Evolutionary conservation across 2,797 vertebrate species (phyloP), one percentile per base, ranked within the genome.

Genomic region (Aeoliscus strigatus): DNA sequence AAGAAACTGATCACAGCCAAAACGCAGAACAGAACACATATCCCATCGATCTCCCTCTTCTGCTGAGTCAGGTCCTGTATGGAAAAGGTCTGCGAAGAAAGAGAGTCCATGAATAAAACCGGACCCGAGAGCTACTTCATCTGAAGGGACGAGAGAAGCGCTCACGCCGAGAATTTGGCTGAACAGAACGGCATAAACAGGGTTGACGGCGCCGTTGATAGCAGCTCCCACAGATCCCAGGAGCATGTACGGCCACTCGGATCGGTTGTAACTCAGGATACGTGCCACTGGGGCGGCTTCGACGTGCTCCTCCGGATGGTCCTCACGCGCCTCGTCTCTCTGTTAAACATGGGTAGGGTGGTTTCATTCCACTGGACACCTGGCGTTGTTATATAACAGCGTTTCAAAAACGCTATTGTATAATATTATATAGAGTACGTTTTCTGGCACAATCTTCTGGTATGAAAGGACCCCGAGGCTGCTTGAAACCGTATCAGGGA

Each of bases 171-270:
- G 65, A 51, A 92, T 86, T 40, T 91, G 84, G 53, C 90, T 92
- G 73, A 91, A 90, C 34, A 91, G 68, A 24, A 92, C 2, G 9
- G 89, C 82, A 12, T 90, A 92, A 31, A 90, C 61, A 8, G 90
- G 90, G 54, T 59, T 88, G 27, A 91, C 52, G 0, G 83, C 80
- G 27, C 90, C 90, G 2, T 91, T 92, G 34, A 89, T 9, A 1
- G 83, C 87, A 10, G 90, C 90, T 44, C 82, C 89, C 34, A 92
- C 18, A 3, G 88, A 88, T 2, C 90, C 90, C 34, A 89, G 6
- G 18, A 91, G 51, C 80, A 91, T 82, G 51, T 90, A 90, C 0
- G 86, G 89, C 90, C 90, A 92, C 43, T 92, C 90, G 0, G 86
- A 61, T 33, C 44, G 49, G 69, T 91, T 92, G 71, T 90, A 92